Conservation (phyloP, 2,888 invertebrate genomes). For the Cataglyphis altisquamis region DNA sequence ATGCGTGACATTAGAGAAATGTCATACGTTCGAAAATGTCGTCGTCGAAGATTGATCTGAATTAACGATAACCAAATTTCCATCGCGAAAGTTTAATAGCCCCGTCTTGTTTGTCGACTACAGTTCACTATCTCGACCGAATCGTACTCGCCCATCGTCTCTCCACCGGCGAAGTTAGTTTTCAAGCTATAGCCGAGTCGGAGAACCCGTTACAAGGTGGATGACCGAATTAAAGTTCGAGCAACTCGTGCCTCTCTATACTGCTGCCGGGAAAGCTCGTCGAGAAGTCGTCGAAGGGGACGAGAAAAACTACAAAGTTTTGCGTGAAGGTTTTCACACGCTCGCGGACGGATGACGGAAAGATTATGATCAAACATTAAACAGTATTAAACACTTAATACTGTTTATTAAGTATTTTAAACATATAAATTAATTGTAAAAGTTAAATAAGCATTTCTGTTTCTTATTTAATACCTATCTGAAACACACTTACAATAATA, state of each 20-base stretch:
- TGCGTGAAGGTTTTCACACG: conserved; percentile 32
- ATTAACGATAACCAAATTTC: conserved; percentile 46
- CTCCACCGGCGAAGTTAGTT: conserved; percentile 46
- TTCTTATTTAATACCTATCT: neutral
- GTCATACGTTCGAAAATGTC: neutral
- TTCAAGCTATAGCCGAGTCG: conserved; percentile 49
- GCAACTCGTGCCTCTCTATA: conserved; percentile 44
- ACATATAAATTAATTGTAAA: neutral
- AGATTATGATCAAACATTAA: neutral
- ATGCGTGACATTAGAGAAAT: neutral
- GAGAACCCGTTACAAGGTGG: conserved; percentile 56
- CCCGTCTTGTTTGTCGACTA: conserved; percentile 48
- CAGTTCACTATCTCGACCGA: conserved; percentile 49
- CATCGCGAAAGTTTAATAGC: conserved; percentile 46
- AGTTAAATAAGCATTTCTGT: neutral
- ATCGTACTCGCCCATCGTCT: conserved; percentile 34
- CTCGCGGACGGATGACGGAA: neutral
- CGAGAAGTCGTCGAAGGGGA: conserved; percentile 51
- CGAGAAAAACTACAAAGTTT: conserved; percentile 21
- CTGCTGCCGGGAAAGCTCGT: conserved; percentile 26
- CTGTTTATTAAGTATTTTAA: neutral
- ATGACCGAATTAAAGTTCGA: conserved; percentile 57
- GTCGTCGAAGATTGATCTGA: conserved; percentile 25
- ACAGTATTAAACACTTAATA: neutral
- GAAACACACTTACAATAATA: neutral